Base-by-base conservation (phyloP, 2,113 vertebrate species). In the Varanus komodoensis region DNA sequence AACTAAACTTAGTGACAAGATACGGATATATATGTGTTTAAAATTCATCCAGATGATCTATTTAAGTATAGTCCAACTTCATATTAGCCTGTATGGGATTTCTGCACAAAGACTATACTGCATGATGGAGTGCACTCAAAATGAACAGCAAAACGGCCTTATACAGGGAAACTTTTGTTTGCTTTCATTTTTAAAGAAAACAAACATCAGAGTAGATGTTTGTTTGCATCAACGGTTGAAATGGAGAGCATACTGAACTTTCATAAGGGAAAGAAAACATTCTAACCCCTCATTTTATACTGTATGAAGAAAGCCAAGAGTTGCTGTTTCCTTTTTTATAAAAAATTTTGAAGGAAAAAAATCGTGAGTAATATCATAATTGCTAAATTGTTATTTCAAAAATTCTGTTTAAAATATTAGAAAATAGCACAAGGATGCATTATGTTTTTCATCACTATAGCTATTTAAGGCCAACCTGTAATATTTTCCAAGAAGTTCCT, bases 1-100 rank as follows among this genome's bases (percentile, higher is more conserved):
- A 96, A 92, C 93, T 79, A 91, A 64, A 94, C 93, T 91, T 90
- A 93, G 92, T 96, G 93, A 94, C 89, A 95, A 93, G 9, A 92
- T 84, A 93, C 67, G 89, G 88, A 21, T 27, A 75, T 64, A 71
- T 8, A 82, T n/a, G 57, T 5, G 54, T n/a, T 8, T 27, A 71
- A 7, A 54, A 21, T 61, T 79, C 32, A 48, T 50, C 27, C 12
- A 69, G 21, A 52, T 34, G 44, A 88, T 54, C 57, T 25, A 14
- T 44, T 7, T n/a, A 25, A 6, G 11, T 15, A 84, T 68, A 21
- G 21, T 4, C 38, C 34, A 87, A 79, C 9, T 34, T n/a, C 52
- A 89, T 73, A 68, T 87, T 74, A 82, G 17, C 34, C 68, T 74
- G 38, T 91, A 84, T 87, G 85, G 90, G 93, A 93, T 82, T 71